Base-by-base conservation (phyloP, 1,140 invertebrate species). In the Panagrolaimus sp. region DNA sequence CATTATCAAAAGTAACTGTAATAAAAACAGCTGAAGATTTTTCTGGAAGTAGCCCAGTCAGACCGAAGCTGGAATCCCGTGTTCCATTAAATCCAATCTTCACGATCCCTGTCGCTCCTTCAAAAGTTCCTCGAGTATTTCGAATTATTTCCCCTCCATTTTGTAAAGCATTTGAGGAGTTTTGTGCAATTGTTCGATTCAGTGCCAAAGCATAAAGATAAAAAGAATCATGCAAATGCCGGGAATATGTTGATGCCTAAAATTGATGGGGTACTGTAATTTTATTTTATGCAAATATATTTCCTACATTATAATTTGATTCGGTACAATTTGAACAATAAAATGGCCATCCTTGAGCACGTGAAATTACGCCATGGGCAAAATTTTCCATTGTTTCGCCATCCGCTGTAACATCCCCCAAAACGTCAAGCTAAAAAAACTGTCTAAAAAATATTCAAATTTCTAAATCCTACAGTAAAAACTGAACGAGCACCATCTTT, bases 331-430 rank as follows among this genome's bases (percentile, higher is more conserved):
- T 45, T 12, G 24, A 26, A 47, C 74, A 75, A 45, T 78, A 75
- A 75, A 75, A 75, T 17, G 74, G 74, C 74, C 74, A 75, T 44
- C 38, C 71, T 8, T 45, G 10, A 28, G 70, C 78, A 62, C 71
- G 43, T 1, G 63, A 26, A 17, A 75, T 43, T 21, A 73, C 65
- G 43, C 44, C 64, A 67, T 58, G 32, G 5, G 66, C 21, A 21
- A 70, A 45, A 32, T 70, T 58, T 5, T 12, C 62, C 17, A 75
- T 38, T 9, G 47, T 64, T 43, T 70, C 47, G 26, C 44, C 75
- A 15, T 64, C 12, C 24, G n/a, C 43, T 12, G 44, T 68, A 26
- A 24, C 28, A 15, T 21, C 28, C 12, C 47, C 73, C 62, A 62
- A 24, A 26, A 21, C 43, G n/a, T 70, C 62, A 48, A 77, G 47